phyloP scores from a whole-genome alignment of 2,797 vertebrate genomes.

The Rhyacichthys aspro region DNA sequence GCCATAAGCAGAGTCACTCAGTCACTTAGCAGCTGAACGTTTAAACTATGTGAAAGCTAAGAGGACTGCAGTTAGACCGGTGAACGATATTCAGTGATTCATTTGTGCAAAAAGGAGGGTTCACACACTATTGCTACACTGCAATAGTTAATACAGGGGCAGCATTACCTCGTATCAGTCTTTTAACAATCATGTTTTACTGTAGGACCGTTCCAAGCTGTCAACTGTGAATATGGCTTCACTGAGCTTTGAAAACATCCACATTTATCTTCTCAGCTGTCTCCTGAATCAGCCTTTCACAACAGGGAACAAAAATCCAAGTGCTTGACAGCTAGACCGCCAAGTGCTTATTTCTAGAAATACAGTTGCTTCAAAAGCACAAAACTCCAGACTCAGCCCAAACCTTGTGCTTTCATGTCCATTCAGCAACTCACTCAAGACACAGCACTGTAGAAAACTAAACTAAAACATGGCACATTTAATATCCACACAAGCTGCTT shows the following conservation, averaged over 20 bases:
- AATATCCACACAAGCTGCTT: slow-evolving; percentile 13
- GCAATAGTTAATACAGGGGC: background rate
- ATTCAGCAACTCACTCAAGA: slow-evolving; percentile 5
- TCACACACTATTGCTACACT: background rate
- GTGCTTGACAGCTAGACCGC: background rate
- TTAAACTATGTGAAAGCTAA: slow-evolving; percentile 57
- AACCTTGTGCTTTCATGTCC: slow-evolving; percentile 17
- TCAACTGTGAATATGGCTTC: slow-evolving; percentile 13
- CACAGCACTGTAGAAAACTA: slow-evolving; percentile 32
- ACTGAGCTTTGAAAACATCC: slow-evolving; percentile 25
- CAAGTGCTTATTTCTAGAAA: slow-evolving; percentile 20
- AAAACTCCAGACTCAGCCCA: slow-evolving; percentile 3
- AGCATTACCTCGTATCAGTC: background rate
- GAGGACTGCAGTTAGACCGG: slow-evolving; percentile 14
- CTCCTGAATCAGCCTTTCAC: slow-evolving; percentile 1
- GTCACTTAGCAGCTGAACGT: slow-evolving; percentile 61
- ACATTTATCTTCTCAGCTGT: slow-evolving; percentile 7
- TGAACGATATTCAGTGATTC: background rate
- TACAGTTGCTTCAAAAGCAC: slow-evolving; percentile 21
- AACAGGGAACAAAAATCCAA: background rate
- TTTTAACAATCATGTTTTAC: slow-evolving; percentile 2
- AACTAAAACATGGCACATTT: slow-evolving; percentile 36
- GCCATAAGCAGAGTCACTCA: slow-evolving; percentile 38
- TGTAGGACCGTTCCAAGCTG: background rate
- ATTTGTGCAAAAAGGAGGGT: background rate